Percentiles rank a stretch among this genome's conserved stretches.
Conservation (phyloP, 2,888 invertebrate species). For the Synergus laeviventris region DNA sequence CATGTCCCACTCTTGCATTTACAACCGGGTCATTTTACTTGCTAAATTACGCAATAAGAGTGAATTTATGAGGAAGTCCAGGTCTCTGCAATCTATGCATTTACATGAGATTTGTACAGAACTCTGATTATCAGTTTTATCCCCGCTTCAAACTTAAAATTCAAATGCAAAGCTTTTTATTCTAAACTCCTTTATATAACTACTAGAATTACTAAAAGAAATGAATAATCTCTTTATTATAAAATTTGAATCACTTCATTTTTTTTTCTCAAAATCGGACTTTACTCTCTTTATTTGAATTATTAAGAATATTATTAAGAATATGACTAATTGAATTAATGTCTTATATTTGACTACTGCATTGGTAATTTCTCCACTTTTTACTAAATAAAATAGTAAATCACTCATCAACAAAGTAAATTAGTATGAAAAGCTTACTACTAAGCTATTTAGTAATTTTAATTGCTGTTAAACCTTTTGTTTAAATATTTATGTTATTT, state of each 20-base stretch:
- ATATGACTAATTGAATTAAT: no score
- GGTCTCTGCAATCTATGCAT: constrained; percentile 33
- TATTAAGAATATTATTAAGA: no score
- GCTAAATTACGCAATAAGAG: constrained; percentile 32
- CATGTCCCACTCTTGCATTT: constrained; percentile 32
- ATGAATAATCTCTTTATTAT: background rate
- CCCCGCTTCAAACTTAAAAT: background rate
- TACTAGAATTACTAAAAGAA: background rate
- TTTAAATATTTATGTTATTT: no score
- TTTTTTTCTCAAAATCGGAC: background rate
- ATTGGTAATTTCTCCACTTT: no score
- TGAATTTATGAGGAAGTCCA: constrained; percentile 30
- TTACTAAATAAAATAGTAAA: no score
- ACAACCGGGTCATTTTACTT: constrained; percentile 35
- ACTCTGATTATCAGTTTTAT: constrained; percentile 23
- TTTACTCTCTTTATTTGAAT: no score
- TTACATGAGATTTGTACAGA: constrained; percentile 30
- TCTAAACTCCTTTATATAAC: background rate
- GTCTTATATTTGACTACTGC: no score
- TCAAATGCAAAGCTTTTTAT: background rate
- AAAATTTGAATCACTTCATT: background rate
- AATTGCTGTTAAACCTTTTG: no score
- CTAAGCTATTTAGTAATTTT: no score
- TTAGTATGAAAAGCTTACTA: no score
- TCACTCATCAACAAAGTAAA: no score